These are phyloP conservation scores for Bostrychus sinensis DNA, from an alignment of 2,113 vertebrate genomes.

Conservation along the genomic window DNA sequence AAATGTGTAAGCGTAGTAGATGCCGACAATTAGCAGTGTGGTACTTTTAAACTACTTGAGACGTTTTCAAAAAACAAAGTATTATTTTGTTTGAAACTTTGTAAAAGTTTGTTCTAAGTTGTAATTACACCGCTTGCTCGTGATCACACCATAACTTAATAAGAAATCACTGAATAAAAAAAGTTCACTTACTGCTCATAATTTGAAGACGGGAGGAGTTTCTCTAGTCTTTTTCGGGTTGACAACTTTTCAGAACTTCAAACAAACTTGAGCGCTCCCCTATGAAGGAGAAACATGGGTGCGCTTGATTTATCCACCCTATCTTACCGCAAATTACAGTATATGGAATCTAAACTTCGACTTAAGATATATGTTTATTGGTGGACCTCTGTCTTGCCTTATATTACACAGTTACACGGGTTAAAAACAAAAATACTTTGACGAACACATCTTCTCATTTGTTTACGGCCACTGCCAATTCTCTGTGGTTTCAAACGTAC, in stretches of 20 bases:
- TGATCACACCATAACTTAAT: slow-evolving; percentile 14
- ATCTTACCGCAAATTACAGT: accelerated
- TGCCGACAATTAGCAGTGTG: slow-evolving; percentile 52
- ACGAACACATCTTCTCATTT: too few species aligned
- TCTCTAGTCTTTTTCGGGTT: slow-evolving; percentile 77
- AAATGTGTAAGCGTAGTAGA: slow-evolving; percentile 42
- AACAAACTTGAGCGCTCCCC: slow-evolving; percentile 76
- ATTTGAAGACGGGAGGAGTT: slow-evolving; percentile 83
- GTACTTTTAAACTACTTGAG: slow-evolving; percentile 53
- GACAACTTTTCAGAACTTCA: slow-evolving; percentile 83
- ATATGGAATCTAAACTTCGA: not conserved
- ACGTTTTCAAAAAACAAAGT: slow-evolving; percentile 15
- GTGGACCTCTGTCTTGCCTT: too few species aligned
- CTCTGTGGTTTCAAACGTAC: too few species aligned
- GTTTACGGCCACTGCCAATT: too few species aligned
- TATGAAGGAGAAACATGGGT: slow-evolving; percentile 51
- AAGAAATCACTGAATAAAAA: slow-evolving; percentile 41
- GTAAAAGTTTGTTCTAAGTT: not conserved
- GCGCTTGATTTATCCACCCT: slow-evolving; percentile 18
- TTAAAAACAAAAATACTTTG: too few species aligned
- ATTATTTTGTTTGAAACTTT: not conserved
- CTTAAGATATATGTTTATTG: too few species aligned
- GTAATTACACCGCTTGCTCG: not conserved
- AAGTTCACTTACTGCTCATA: slow-evolving; percentile 84
- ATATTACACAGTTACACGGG: too few species aligned